Evolutionary conservation across 2,888 invertebrate genomes (phyloP).

Genomic region (Linnaemya vulpina): DNA sequence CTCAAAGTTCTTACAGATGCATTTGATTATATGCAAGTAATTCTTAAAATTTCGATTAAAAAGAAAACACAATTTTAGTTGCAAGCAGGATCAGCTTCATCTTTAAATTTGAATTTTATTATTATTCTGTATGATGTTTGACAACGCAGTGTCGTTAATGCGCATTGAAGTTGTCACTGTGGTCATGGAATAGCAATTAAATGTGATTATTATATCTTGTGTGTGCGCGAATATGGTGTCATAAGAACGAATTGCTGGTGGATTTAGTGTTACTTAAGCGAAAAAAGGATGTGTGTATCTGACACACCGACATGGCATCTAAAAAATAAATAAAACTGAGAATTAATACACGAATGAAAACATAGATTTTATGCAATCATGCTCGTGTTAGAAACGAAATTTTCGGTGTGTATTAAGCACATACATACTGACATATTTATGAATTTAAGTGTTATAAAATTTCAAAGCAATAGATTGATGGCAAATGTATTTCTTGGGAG

Average conservation of each 20-base stretch:
- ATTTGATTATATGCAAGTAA: neutral
- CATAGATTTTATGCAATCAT: neutral
- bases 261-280: neutral
- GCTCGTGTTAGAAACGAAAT: neutral
- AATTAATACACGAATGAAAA: neutral
- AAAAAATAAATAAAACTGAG: neutral
- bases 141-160: slow-evolving; percentile 22
- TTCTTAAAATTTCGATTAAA: neutral
- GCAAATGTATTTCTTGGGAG: neutral
- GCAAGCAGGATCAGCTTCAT: slow-evolving; percentile 18
- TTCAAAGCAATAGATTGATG: neutral
- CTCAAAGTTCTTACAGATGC: neutral
- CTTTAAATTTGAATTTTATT: neutral
- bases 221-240: neutral
- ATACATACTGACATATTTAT: neutral
- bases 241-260: neutral
- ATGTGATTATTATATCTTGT: neutral
- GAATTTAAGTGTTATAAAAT: neutral
- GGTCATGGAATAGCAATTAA: neutral
- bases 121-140: slow-evolving; percentile 21
- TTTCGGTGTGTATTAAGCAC: neutral
- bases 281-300: neutral
- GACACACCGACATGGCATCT: neutral
- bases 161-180: slow-evolving; percentile 25
- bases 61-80: neutral